Base-by-base conservation (phyloP, 2,797 vertebrate genomes). In the Typhlichthys eigenmanni region DNA sequence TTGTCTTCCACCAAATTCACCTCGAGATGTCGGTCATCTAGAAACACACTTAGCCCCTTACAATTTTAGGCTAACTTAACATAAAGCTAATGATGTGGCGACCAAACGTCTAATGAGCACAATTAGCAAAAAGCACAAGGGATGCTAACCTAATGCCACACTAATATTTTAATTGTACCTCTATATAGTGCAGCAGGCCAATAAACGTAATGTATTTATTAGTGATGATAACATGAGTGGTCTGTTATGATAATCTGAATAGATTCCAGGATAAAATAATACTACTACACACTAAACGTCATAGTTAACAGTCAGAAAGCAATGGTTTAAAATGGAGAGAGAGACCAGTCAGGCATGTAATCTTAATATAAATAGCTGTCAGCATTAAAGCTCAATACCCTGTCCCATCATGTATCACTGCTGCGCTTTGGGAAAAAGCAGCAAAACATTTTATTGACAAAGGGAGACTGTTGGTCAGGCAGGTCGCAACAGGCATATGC, bases 11-110 rank as follows among this genome's bases (percentile, higher is more conserved):
- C 34, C 7, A 9, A 38, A 9, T 38, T 6, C 60, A 62, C 53
- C 50, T 69, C 51, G 3, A 17, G 64, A 72, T 53, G 48, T 43
- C 60, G 64, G 10, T 17, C 1, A 2, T 50, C 5, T 62, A 63
- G 64, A 38, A 6, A 38, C 34, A 9, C 34, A 38, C 34, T 29
- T 29, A 29, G 24, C 24, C 24, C 4, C 24, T 29, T 29, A 29
- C 24, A 29, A 29, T 29, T 29, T 29, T 29, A 29, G 24, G 24
- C 24, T 29, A 4, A 29, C 3, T 29, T 29, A 29, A 29, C 24
- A 29, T 29, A 29, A 38, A 38, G 34, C 8, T 9, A 38, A 38
- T 38, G 5, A 38, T 38, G 5, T 38, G 34, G 34, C 9, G 34
- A 38, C 34, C 7, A 6, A 38, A 38, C 7, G 5, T 38, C 34